Conservation (phyloP, 2,888 invertebrate species). For the Athripsodes cinereus region DNA sequence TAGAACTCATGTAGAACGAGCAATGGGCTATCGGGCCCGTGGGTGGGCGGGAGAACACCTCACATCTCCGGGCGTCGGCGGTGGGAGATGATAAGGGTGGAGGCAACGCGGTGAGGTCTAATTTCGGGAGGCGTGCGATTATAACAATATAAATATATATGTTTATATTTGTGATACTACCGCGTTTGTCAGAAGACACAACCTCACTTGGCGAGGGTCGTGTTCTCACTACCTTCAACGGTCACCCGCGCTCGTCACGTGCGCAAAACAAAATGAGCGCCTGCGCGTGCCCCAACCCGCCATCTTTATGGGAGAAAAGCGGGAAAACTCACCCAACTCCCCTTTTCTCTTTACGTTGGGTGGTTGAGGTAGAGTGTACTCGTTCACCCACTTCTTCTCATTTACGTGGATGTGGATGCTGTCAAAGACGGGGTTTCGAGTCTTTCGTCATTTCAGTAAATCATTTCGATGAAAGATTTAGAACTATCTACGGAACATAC, state of each 20-base stretch:
- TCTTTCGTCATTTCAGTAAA: not conserved
- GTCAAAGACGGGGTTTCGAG: conserved; percentile 3
- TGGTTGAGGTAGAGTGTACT: not conserved
- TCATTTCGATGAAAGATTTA: not conserved
- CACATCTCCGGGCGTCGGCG: conserved; percentile 10
- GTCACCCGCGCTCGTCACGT: conserved; percentile 19
- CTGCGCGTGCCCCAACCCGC: conserved; percentile 10
- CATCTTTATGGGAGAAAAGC: conserved; percentile 1
- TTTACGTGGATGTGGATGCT: conserved; percentile 7
- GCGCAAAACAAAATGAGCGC: conserved; percentile 13
- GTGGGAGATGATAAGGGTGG: conserved; percentile 8
- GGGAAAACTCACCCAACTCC: not conserved
- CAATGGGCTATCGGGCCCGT: conserved; percentile 6
- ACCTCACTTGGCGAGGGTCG: conserved; percentile 26
- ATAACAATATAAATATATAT: conserved; percentile 9
- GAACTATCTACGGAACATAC: too few relatives aligned
- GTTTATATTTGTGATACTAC: conserved; percentile 2
- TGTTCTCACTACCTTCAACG: conserved; percentile 24
- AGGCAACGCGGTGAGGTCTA: conserved; percentile 10
- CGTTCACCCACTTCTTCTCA: not conserved
- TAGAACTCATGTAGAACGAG: conserved; percentile 8
- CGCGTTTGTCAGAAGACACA: conserved; percentile 19
- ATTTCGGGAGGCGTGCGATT: conserved; percentile 12
- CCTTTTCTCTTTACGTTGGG: not conserved
- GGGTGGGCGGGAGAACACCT: conserved; percentile 3